Percentiles rank a stretch among this genome's conserved stretches.
Conservation (phyloP, 37 sponge, comb jelly and placozoan genomes). For the Bolinopsis microptera region DNA sequence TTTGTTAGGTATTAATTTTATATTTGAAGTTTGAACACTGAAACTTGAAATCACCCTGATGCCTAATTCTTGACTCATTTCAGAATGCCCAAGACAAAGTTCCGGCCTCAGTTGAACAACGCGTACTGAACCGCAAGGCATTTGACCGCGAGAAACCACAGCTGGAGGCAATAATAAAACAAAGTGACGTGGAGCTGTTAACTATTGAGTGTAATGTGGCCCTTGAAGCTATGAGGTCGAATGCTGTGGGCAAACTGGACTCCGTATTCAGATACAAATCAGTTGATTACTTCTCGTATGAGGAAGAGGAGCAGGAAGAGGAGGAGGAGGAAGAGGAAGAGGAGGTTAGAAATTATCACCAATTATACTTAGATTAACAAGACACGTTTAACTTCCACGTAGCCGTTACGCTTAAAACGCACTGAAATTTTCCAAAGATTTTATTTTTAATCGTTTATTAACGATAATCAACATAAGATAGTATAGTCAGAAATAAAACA, state of each 20-base stretch:
- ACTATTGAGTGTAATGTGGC: not conserved
- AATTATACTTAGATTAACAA: too few species aligned
- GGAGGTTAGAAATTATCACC: conserved; percentile 78
- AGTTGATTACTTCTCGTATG: conserved; percentile 62
- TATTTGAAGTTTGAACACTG: too few species aligned
- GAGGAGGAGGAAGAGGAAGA: conserved; percentile 70
- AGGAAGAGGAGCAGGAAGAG: conserved; percentile 67
- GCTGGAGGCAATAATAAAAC: conserved; percentile 61
- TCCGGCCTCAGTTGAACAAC: conserved; percentile 54
- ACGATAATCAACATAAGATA: too few species aligned
- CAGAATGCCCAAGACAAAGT: conserved; percentile 19
- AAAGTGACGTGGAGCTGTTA: conserved; percentile 53
- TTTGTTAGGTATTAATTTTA: too few species aligned
- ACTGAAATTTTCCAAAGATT: too few species aligned
- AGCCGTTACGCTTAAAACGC: too few species aligned
- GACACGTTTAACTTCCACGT: too few species aligned
- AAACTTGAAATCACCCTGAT: too few species aligned
- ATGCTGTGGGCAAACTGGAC: conserved; percentile 24
- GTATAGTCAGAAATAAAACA: too few species aligned
- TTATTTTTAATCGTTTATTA: too few species aligned
- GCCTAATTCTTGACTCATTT: too few species aligned
- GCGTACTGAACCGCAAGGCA: not conserved
- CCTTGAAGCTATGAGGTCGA: not conserved
- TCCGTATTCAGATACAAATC: conserved; percentile 52
- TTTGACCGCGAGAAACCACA: conserved; percentile 63